Evolutionary conservation across 2,113 vertebrate species (phyloP).

Genomic region (Barbus barbus): DNA sequence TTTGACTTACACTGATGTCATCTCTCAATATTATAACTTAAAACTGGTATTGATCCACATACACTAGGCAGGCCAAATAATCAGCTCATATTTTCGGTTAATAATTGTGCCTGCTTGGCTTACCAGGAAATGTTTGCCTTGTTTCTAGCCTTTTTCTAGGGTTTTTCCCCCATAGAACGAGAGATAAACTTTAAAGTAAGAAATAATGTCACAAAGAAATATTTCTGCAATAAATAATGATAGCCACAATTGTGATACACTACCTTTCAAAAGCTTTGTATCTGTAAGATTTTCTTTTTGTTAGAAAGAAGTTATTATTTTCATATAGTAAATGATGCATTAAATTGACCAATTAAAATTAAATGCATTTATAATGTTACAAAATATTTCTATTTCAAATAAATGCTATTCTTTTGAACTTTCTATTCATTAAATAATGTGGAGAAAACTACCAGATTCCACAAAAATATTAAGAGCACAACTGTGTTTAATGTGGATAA

Average conservation of each 20-base stretch:
- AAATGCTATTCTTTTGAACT: no score
- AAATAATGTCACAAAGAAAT: neutral
- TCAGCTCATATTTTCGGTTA: neutral
- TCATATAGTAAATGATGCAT: neutral
- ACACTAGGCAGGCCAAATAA: neutral
- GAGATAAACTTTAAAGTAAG: neutral
- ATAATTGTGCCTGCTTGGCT: neutral
- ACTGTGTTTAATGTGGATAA: neutral
- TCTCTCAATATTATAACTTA: neutral
- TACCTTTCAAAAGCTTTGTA: neutral
- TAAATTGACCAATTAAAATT: neutral
- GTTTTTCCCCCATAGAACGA: neutral
- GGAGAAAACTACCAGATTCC: neutral
- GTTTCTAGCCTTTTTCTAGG: neutral
- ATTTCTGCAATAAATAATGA: neutral
- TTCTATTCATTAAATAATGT: no score
- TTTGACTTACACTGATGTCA: neutral
- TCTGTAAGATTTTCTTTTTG: neutral
- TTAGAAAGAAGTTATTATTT: neutral
- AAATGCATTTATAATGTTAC: neutral
- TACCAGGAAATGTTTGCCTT: neutral
- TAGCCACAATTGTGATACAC: neutral
- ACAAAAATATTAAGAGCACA: neutral
- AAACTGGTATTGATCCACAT: neutral
- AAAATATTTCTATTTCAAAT: neutral